phyloP scores from a whole-genome alignment of 1,140 invertebrate species.

The Macrotrachela quadricornifera region DNA sequence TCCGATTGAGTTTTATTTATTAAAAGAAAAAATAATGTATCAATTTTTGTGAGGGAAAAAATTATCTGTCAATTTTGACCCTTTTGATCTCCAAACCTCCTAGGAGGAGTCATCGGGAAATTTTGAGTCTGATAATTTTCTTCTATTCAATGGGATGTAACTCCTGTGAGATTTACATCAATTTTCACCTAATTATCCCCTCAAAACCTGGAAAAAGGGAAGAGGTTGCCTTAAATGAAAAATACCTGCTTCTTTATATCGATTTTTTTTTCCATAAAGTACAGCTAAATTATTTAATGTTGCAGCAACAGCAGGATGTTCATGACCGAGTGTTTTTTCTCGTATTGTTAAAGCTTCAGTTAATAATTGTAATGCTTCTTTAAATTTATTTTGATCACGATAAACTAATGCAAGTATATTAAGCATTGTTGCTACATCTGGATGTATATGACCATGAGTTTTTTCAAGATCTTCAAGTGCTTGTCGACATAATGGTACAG shows the following conservation, averaged over 20 bases:
- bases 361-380: constrained; percentile 86
- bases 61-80: too few relatives aligned
- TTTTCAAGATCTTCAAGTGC: constrained; percentile 95
- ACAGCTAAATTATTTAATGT: constrained; percentile 89
- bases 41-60: too few relatives aligned
- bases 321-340: constrained; percentile 91
- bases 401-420: constrained; percentile 96
- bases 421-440: constrained; percentile 96
- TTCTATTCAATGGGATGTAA: too few relatives aligned
- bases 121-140: too few relatives aligned
- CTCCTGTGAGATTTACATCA: too few relatives aligned
- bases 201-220: too few relatives aligned
- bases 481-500: constrained; percentile 94
- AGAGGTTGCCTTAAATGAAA: too few relatives aligned
- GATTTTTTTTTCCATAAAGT: constrained; percentile 75
- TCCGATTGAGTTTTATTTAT: too few relatives aligned
- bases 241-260: constrained; percentile 78
- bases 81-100: too few relatives aligned
- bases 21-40: too few relatives aligned
- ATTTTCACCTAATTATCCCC: too few relatives aligned
- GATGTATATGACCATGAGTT: constrained; percentile 87
- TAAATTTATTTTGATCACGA: constrained; percentile 93
- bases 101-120: too few relatives aligned
- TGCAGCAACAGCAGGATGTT: constrained; percentile 86
- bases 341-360: constrained; percentile 94